These are phyloP conservation scores for Drosophila affinis DNA, from an alignment of 2,888 invertebrate species.

Conservation along the genomic window DNA sequence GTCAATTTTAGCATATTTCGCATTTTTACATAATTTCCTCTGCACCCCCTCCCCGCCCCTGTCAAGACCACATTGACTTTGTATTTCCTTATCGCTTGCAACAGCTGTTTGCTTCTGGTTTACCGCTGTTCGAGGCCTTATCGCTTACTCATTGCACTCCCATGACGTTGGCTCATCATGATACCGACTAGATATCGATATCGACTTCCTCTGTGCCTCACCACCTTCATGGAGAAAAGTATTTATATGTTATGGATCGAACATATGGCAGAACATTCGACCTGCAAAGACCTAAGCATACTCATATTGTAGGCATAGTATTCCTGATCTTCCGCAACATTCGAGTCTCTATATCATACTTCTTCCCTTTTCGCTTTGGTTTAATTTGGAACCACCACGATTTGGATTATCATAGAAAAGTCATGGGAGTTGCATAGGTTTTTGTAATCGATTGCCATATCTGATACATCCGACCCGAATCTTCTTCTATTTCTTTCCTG, in stretches of 20 bases:
- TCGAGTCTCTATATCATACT: not conserved
- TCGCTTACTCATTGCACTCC: constrained; percentile 51
- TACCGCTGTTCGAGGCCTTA: constrained; percentile 44
- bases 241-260: not conserved
- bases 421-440: too few species aligned
- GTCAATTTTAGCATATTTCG: constrained; percentile 54
- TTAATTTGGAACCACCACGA: too few species aligned
- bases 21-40: constrained; percentile 64
- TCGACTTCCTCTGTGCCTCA: constrained; percentile 7
- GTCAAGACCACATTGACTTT: not conserved
- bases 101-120: constrained; percentile 45
- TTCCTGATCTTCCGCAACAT: not conserved
- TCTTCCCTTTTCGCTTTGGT: not conserved
- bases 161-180: constrained; percentile 49
- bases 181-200: constrained; percentile 24
- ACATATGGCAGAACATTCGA: not conserved
- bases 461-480: not conserved
- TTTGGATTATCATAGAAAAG: too few species aligned
- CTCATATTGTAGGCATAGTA: not conserved
- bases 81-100: constrained; percentile 23
- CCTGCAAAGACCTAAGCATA: not conserved
- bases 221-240: not conserved
- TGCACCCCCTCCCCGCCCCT: not conserved
- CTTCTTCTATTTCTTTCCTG: not conserved
- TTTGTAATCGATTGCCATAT: too few species aligned